phyloP scores from a whole-genome alignment of 2,888 invertebrate species.

The Drosophila eohydei region DNA sequence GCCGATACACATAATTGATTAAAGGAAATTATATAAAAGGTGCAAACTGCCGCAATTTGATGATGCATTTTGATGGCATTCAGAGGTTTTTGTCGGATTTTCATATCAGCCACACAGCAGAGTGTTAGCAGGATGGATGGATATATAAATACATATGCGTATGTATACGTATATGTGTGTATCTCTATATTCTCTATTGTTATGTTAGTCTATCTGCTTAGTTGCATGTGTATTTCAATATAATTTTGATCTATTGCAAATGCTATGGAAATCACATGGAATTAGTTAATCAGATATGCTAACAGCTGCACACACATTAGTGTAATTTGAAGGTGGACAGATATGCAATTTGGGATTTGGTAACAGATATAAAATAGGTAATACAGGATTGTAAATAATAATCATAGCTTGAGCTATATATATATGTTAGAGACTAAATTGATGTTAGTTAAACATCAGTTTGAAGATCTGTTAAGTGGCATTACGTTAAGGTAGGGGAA shows the following conservation, averaged over 20 bases:
- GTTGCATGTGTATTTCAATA: constrained; percentile 3
- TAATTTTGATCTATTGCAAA: constrained; percentile 3
- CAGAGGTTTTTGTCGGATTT: constrained; percentile 35
- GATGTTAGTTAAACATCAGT: no score
- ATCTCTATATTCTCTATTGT: background rate
- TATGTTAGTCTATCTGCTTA: background rate
- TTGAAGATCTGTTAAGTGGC: no score
- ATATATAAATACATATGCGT: background rate
- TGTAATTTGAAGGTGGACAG: background rate
- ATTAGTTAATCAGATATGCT: constrained; percentile 2
- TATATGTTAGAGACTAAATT: no score
- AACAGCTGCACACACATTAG: background rate
- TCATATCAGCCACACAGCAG: constrained; percentile 34
- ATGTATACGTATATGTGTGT: background rate
- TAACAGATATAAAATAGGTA: background rate
- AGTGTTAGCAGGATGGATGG: background rate
- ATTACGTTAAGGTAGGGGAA: no score
- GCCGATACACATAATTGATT: constrained; percentile 70
- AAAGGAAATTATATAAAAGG: constrained; percentile 72
- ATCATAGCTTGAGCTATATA: no score
- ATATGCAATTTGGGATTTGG: background rate
- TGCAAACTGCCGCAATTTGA: constrained; percentile 67
- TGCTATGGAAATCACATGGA: background rate
- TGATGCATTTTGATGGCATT: constrained; percentile 59
- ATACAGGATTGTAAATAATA: no score